These are phyloP conservation scores for Rhadinocentrus ornatus DNA, from an alignment of 2,797 vertebrate genomes.

Conservation along the genomic window DNA sequence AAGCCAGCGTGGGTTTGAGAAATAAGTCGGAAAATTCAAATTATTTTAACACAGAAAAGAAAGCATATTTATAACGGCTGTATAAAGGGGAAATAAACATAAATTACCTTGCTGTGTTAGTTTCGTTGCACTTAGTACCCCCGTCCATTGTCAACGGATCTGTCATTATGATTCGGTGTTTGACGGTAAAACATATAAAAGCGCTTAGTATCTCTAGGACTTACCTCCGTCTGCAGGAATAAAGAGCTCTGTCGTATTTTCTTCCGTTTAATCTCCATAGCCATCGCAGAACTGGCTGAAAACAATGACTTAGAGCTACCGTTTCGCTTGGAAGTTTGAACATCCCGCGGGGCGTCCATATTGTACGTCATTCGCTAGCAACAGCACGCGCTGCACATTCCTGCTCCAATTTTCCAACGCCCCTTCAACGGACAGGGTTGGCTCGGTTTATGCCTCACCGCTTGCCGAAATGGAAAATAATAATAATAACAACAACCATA, in stretches of 20 bases:
- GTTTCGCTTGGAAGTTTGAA: slow-evolving; percentile 80
- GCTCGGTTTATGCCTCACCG: background rate
- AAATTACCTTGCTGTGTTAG: background rate
- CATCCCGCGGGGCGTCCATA: slow-evolving; percentile 78
- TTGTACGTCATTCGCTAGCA: slow-evolving; percentile 47
- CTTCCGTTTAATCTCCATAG: slow-evolving; percentile 85
- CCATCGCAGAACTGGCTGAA: slow-evolving; percentile 78
- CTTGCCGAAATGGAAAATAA: slow-evolving; percentile 6
- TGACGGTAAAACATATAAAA: background rate
- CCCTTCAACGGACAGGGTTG: slow-evolving; percentile 25
- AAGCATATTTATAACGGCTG: background rate
- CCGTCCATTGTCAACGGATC: background rate
- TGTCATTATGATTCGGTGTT: slow-evolving; percentile 9
- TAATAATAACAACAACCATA: too few species aligned
- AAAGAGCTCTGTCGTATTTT: slow-evolving; percentile 79
- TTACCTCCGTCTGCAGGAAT: slow-evolving; percentile 79
- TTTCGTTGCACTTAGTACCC: slow-evolving; percentile 30
- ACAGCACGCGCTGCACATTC: slow-evolving; percentile 8
- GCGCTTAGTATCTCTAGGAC: fast-evolving
- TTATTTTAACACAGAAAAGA: background rate
- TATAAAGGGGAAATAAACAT: background rate
- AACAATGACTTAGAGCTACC: slow-evolving; percentile 50
- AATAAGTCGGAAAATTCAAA: background rate
- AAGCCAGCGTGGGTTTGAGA: background rate
- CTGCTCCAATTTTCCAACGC: slow-evolving; percentile 20